phyloP scores from a whole-genome alignment of 1,140 invertebrate genomes.

The Lucilia sericata region DNA sequence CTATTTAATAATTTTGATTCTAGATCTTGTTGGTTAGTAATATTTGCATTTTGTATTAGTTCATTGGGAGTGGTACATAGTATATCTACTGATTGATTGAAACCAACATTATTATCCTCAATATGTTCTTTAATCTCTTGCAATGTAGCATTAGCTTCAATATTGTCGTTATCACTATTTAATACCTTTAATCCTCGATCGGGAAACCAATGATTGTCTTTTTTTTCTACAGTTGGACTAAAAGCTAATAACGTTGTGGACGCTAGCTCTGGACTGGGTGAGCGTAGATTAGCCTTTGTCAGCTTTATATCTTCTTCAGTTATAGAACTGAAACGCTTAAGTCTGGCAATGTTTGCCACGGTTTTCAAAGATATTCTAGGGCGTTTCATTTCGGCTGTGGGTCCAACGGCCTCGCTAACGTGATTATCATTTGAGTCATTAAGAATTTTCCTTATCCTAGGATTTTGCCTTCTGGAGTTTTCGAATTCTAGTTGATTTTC shows the following conservation, averaged over 20 bases:
- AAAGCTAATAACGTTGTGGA: neutral
- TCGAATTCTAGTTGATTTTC: neutral
- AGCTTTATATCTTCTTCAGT: neutral
- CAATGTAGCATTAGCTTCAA: neutral
- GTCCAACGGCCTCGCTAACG: too few species aligned
- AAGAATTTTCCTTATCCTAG: too few species aligned
- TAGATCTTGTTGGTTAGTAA: too few species aligned
- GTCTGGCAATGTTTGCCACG: neutral
- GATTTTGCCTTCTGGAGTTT: neutral
- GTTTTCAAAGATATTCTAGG: neutral
- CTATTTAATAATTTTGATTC: too few species aligned
- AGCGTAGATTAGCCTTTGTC: neutral
- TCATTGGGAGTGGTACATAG: too few species aligned
- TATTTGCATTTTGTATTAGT: too few species aligned
- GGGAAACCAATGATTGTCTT: neutral
- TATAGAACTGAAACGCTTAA: neutral
- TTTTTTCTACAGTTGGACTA: neutral
- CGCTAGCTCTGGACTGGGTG: neutral
- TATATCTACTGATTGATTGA: too few species aligned
- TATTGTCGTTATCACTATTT: neutral
- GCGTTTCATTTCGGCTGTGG: neutral
- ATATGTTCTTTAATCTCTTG: too few species aligned
- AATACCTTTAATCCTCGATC: neutral
- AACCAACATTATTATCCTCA: too few species aligned
- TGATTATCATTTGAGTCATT: too few species aligned